These are phyloP conservation scores for Dicroscelio sp. DNA, from an alignment of 2,888 invertebrate genomes.

Conservation along the genomic window DNA sequence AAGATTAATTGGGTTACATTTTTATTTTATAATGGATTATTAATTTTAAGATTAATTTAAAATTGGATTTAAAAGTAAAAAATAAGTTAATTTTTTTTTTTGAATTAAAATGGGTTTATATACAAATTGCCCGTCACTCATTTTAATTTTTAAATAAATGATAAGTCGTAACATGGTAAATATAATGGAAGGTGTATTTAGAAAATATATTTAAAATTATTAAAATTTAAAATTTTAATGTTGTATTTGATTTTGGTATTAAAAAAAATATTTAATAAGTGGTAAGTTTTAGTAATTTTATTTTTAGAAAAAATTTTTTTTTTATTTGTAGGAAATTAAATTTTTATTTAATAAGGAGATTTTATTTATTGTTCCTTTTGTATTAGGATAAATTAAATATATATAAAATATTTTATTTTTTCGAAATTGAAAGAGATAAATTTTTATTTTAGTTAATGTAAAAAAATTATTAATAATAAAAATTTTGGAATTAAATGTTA, in stretches of 20 bases:
- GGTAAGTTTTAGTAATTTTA: slow-evolving; percentile 92
- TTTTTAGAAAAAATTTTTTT: slow-evolving; percentile 90
- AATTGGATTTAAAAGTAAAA: slow-evolving; percentile 91
- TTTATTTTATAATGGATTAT: slow-evolving; percentile 92
- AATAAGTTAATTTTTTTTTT: slow-evolving; percentile 93
- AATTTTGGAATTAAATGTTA: slow-evolving; percentile 94
- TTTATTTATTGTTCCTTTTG: slow-evolving; percentile 94
- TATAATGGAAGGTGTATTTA: slow-evolving; percentile 71
- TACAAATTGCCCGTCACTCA: slow-evolving; percentile 95
- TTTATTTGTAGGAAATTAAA: slow-evolving; percentile 88
- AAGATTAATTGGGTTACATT: slow-evolving; percentile 95
- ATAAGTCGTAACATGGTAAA: slow-evolving; percentile 90
- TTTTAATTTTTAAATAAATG: slow-evolving; percentile 89
- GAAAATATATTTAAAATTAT: slow-evolving; percentile 64
- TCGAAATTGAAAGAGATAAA: slow-evolving; percentile 92
- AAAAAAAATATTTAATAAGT: slow-evolving; percentile 80
- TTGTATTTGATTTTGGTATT: not conserved
- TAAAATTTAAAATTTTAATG: slow-evolving; percentile 87
- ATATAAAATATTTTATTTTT: slow-evolving; percentile 34
- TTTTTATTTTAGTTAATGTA: slow-evolving; percentile 91
- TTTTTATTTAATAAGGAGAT: slow-evolving; percentile 91
- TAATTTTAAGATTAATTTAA: slow-evolving; percentile 93
- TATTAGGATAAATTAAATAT: slow-evolving; percentile 94
- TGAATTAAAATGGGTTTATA: slow-evolving; percentile 89
- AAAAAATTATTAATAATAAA: slow-evolving; percentile 93